Percentiles rank a stretch among this genome's conserved stretches.
These are phyloP conservation scores for Pangasianodon hypophthalmus DNA, from an alignment of 2,113 vertebrate genomes.

Conservation along the genomic window DNA sequence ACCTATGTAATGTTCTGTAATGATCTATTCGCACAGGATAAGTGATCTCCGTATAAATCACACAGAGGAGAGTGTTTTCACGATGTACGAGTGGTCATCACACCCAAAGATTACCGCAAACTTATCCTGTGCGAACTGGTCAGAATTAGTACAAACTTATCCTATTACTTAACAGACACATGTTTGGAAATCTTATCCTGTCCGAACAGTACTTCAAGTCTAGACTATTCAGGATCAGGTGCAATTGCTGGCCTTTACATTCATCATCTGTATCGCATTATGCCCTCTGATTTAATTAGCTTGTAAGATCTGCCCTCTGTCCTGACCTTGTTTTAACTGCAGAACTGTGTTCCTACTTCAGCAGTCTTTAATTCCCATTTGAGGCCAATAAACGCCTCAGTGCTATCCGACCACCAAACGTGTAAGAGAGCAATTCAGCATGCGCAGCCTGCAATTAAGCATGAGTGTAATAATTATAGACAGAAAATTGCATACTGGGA, in stretches of 20 bases:
- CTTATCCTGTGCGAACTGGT: background rate
- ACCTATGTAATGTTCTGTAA: background rate
- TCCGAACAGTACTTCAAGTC: background rate
- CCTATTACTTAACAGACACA: background rate
- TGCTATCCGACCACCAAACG: conserved; percentile 19
- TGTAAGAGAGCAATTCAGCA: conserved; percentile 13
- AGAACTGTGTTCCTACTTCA: conserved; percentile 10
- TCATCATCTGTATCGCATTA: conserved; percentile 19
- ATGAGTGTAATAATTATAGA: conserved; percentile 37
- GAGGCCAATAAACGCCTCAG: conserved; percentile 27
- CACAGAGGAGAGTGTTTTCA: background rate
- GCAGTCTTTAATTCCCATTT: conserved; percentile 11
- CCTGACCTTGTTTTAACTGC: conserved; percentile 28
- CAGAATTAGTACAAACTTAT: background rate
- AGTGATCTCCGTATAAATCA: background rate
- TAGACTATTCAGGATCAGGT: background rate
- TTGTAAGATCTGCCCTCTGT: background rate
- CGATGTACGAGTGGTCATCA: background rate
- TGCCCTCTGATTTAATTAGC: conserved; percentile 35
- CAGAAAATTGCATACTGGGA: background rate
- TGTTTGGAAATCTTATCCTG: background rate
- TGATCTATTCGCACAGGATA: background rate
- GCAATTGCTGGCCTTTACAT: background rate
- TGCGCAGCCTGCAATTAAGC: conserved; percentile 27
- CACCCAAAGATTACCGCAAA: background rate